A percentile compares a stretch with the other conserved stretches of the same genome.
Evolutionary conservation across 2,113 vertebrate species (phyloP).

Genomic region (Hypocryptadius cinnamomeus): DNA sequence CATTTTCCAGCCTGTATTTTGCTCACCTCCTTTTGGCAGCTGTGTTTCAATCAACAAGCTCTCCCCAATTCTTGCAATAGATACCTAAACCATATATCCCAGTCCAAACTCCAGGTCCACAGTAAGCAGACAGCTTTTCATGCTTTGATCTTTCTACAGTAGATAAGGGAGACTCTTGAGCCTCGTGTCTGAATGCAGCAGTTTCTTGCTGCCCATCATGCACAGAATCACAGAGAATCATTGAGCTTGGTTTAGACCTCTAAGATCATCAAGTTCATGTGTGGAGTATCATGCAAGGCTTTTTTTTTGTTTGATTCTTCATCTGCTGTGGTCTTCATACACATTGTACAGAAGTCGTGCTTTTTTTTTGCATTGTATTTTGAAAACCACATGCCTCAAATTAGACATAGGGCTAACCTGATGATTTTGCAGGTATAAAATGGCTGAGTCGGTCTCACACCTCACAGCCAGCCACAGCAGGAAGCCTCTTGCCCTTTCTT

Average conservation of each 20-base stretch:
- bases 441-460: rapidly evolving
- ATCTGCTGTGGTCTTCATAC: background rate
- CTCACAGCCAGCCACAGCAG: background rate
- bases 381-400: background rate
- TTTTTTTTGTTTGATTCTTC: background rate
- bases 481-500: background rate
- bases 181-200: background rate
- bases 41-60: background rate
- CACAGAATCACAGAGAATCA: background rate
- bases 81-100: background rate
- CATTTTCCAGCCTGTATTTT: background rate
- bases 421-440: background rate
- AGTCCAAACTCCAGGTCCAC: background rate
- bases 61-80: background rate
- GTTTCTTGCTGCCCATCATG: background rate
- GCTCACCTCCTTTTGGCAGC: background rate
- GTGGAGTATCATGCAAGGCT: background rate
- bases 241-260: background rate
- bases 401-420: background rate
- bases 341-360: background rate
- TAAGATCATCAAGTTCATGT: background rate
- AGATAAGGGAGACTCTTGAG: background rate
- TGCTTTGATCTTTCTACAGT: background rate
- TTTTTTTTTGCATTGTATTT: background rate
- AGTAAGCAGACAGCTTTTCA: background rate